Base-by-base conservation (phyloP, 2,888 invertebrate species). In the Athalia cordata region DNA sequence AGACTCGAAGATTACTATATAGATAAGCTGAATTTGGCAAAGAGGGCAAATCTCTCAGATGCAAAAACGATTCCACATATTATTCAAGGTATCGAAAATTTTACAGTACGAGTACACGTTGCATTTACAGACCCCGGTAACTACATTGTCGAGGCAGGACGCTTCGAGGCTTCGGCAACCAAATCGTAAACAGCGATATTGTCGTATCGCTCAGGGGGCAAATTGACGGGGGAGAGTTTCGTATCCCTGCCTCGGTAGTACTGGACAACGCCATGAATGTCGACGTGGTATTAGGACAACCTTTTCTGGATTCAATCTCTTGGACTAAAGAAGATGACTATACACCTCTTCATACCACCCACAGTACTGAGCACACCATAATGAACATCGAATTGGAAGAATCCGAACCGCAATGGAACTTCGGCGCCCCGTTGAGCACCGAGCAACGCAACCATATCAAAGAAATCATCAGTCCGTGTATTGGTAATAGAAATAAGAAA, bases 51-150 rank as follows among this genome's bases (percentile, higher is more conserved):
- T 11, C 57, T 77, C 3, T 29, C 64, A 9, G 77, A 77, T 15
- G 57, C n/a, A 9, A 68, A 77, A 55, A 72, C 61, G 9, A 68
- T 77, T 5, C 47, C 68, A 15, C 70, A 77, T 49, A 49, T 77
- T 11, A 77, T 77, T 61, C 3, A 70, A 59, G 77, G 77, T 3
- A 77, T 77, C n/a, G 77, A 77, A n/a, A 77, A 77, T 49, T 77
- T 77, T 15, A 77, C 77, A 5, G 50, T 77, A 47, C 15, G 70
- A 77, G 29, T 64, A 45, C 49, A 49, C 49, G n/a, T 49, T 7
- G n/a, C 47, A 47, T 11, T n/a, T 47, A 49, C 49, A 11, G 49
- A 47, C 45, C 11, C 49, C 45, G 4, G 49, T 15, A n/a, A 65
- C 49, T 11, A 45, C n/a, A 43, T n/a, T 11, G 49, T 7, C 49